These are phyloP conservation scores for Thelaira solivaga DNA, from an alignment of 2,888 invertebrate species.

Conservation along the genomic window DNA sequence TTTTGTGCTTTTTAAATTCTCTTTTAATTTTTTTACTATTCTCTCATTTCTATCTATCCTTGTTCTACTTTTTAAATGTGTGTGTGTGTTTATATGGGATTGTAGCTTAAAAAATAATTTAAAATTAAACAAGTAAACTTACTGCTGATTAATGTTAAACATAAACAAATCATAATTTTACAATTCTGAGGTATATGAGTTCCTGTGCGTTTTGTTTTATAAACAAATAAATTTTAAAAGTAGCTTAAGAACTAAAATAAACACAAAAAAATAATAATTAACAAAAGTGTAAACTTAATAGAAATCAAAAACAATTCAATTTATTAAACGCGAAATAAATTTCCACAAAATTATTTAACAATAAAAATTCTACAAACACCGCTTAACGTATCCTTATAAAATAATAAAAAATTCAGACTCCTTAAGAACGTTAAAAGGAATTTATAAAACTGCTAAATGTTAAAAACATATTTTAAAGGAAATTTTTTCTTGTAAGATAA, in stretches of 20 bases:
- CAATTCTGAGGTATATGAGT: conserved; percentile 76
- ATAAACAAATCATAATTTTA: conserved; percentile 54
- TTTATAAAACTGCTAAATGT: conserved; percentile 10
- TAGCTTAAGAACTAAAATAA: conserved; percentile 46
- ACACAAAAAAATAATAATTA: conserved; percentile 40
- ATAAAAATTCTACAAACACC: conserved; percentile 36
- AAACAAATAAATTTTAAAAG: conserved; percentile 48
- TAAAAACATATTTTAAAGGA: background rate
- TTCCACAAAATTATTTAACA: conserved; percentile 21
- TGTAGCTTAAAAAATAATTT: conserved; percentile 23
- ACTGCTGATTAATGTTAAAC: conserved; percentile 41
- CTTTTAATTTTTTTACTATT: background rate
- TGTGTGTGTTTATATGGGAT: background rate
- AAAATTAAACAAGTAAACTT: conserved; percentile 35
- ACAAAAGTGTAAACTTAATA: conserved; percentile 42
- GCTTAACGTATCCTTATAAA: conserved; percentile 72
- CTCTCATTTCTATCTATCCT: background rate
- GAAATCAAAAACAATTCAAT: background rate
- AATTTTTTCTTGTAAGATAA: background rate
- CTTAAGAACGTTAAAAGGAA: conserved; percentile 58
- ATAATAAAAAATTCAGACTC: conserved; percentile 78
- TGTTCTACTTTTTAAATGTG: background rate
- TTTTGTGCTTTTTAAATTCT: background rate
- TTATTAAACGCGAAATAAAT: conserved; percentile 30
- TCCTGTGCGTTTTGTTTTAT: conserved; percentile 71